Evolutionary conservation across 2,888 invertebrate species (phyloP), one percentile per base, ranked within the genome.

Genomic region (Pristionchus arcanus): DNA sequence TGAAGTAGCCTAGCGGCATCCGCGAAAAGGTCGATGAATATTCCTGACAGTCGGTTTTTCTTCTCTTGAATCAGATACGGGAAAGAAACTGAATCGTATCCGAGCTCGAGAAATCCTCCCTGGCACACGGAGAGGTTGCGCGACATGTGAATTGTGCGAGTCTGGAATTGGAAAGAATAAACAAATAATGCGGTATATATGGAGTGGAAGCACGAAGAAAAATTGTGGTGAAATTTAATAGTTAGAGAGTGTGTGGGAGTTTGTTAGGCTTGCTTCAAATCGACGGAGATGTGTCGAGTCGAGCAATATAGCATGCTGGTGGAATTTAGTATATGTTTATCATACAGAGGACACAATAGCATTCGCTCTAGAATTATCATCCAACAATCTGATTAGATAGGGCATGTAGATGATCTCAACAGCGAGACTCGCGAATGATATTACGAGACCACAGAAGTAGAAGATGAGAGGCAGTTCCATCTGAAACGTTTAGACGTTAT

Each of bases 101-200:
- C 71, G 15, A 71, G 71, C 34, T 28, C 28, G 34, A 71, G 71
- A 34, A 71, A 71, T 16, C 34, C 71, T 31, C 31, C 71, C 34
- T 71, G 71, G 34, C 71, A 71, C 15, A 71, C 71, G 15, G 71
- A 71, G 71, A 71, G 71, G 34, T 71, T 34, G 71, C 34, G 71
- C 28, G 71, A 31, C 71, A 71, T 71, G 16, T 34, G 71, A 19
- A 31, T 71, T 21, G 5, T n/a, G n/a, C 11, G n/a, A 66, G 66
- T 66, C 3, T 21, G 2, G 59, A 59, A 2, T 59, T 25, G 28
- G 25, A 9, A 68, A 68, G 59, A 11, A 9, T 68, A 28, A 13
- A 9, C n/a, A 25, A 68, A 59, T 25, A n/a, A 28, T 25, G n/a
- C 1, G 71, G 19, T 31, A 71, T 3, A 15, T 31, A 31, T 1